Evolutionary conservation across 1,140 invertebrate genomes (phyloP), one percentile per base, ranked within the genome.

Genomic region (Anastrepha obliqua): DNA sequence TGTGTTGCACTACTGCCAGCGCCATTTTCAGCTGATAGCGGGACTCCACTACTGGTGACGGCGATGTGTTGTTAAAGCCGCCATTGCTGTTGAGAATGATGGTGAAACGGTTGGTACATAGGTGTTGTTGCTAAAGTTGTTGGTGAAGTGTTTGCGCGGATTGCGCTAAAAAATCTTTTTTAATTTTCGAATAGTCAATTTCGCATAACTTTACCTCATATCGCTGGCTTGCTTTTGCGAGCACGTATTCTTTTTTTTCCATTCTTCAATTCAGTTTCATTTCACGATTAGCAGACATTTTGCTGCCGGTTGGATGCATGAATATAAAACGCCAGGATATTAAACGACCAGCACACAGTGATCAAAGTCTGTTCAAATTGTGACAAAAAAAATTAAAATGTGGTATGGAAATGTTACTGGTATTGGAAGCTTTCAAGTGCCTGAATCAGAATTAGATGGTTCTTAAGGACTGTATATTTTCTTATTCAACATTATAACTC

Each of bases 141-240:
- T 74, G 67, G 67, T 74, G 42, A 74, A 74, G 67, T 74, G 42
- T 44, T 74, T 42, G 44, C 67, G 44, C 39, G 15, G 67, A 74
- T 74, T 74, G 67, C 17, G 42, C 42, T 6, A 42, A 74, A 74
- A 74, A 74, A 44, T 42, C 67, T 47, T 42, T 55, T 74, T 74
- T 74, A 74, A 47, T 74, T 74, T 74, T 74, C 67, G 15, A 74
- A 74, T n/a, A 74, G 39, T 42, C 42, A 74, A 74, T 74, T 74
- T 74, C 39, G 13, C 42, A 74, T 42, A 47, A 74, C 3, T 47
- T 74, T 47, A 44, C 67, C 39, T 13, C 67, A 74, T 47, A 74
- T 17, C 44, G 67, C 6, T 74, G 44, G 67, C 20, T 5, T 20
- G 29, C 9, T 74, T 62, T 62, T 8, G 17, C 9, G 1, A 62